Conservation (phyloP, 2,113 vertebrate genomes). For the Melanocharis versteri region DNA sequence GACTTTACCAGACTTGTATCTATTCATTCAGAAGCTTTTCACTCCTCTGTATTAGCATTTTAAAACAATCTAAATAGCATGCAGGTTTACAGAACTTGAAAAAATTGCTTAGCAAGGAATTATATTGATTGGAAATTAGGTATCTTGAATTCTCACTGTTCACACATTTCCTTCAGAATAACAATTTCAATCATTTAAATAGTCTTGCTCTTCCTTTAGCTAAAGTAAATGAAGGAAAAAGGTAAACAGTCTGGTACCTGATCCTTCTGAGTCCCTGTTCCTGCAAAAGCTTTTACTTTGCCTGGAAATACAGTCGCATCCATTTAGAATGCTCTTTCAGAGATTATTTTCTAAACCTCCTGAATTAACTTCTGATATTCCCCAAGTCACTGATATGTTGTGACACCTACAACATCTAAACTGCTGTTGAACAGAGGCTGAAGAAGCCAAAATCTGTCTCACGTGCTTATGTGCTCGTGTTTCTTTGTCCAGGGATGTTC, state of each 20-base stretch:
- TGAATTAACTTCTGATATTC: not conserved
- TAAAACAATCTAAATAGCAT: not conserved
- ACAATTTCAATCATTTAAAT: not conserved
- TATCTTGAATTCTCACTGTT: not conserved
- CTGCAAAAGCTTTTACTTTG: not conserved
- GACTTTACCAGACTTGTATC: not conserved
- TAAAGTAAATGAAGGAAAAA: not conserved
- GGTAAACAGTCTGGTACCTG: not conserved
- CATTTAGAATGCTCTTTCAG: not conserved
- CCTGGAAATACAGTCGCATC: not conserved
- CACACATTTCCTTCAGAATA: not conserved
- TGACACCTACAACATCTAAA: not conserved
- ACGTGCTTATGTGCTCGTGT: accelerated
- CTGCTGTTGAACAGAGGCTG: not conserved
- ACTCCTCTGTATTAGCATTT: not conserved
- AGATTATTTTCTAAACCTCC: not conserved
- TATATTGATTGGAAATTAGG: not conserved
- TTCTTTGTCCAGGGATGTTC: not conserved
- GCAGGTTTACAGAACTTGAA: not conserved
- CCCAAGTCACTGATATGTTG: not conserved
- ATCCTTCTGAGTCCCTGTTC: not conserved
- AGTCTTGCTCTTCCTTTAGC: not conserved
- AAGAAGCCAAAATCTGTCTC: not conserved
- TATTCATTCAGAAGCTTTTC: not conserved
- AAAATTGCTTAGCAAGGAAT: not conserved